Conservation (phyloP, 1,140 invertebrate species). For the Sesamia nonagrioides region DNA sequence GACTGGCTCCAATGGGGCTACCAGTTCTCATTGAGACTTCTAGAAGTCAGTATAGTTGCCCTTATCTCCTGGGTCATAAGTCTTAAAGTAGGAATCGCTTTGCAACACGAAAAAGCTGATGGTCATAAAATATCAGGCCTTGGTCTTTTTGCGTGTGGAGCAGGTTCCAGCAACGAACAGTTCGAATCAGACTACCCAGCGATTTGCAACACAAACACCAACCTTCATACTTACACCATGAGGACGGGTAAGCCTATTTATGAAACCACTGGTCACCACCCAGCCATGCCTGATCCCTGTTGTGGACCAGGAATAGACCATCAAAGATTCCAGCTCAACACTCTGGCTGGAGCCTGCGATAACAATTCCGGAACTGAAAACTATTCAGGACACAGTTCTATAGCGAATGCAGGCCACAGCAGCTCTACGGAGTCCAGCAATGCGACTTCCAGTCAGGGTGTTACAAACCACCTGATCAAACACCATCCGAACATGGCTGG, state of each 20-base stretch:
- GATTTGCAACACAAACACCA: conserved; percentile 95
- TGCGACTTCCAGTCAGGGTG: conserved; percentile 84
- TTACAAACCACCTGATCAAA: conserved; percentile 86
- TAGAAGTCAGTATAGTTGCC: conserved; percentile 94
- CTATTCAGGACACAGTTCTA: conserved; percentile 86
- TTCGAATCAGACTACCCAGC: conserved; percentile 93
- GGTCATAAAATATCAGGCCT: conserved; percentile 90
- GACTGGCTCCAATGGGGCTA: conserved; percentile 97
- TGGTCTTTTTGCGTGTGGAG: conserved; percentile 92
- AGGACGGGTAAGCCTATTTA: conserved; percentile 93
- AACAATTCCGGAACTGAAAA: conserved; percentile 88
- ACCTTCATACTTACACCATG: conserved; percentile 94
- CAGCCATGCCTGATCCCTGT: conserved; percentile 85
- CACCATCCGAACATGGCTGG: conserved; percentile 83
- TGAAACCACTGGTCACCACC: conserved; percentile 88
- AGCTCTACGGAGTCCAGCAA: conserved; percentile 87
- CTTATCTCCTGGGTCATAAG: conserved; percentile 95
- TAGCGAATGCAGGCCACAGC: conserved; percentile 86
- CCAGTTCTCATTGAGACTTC: conserved; percentile 93
- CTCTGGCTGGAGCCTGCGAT: conserved; percentile 83
- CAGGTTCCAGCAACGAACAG: conserved; percentile 93
- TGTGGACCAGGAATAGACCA: conserved; percentile 79
- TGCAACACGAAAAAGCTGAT: conserved; percentile 88
- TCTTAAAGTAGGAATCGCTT: conserved; percentile 87
- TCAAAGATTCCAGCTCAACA: conserved; percentile 82